Evolutionary conservation across 2,888 invertebrate species (phyloP), one percentile per base, ranked within the genome.

Genomic region (Erebia epiphron): DNA sequence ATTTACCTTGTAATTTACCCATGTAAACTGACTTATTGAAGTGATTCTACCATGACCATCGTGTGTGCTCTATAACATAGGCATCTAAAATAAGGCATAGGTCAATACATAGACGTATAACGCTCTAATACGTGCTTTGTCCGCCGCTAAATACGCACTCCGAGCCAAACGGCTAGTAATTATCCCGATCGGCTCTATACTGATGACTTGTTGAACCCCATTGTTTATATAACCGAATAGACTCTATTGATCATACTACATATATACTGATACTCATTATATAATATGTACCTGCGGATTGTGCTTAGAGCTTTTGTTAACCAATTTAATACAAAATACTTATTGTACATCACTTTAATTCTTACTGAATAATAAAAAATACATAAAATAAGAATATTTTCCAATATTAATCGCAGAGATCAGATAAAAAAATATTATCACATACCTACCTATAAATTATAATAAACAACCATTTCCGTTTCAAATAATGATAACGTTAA

Each of bases 71-170:
- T 76, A 74, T 76, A 75, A 70, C 35, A 35, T 35, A 35, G 35
- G 35, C 26, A 26, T 26, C 26, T 26, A n/a, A 26, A 26, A 26
- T 4, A 26, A 26, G 4, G 64, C 73, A 61, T 70, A 73, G 71
- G 62, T 67, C 75, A 71, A 79, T 77, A 79, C 78, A 82, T 83
- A 76, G 77, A 9, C 72, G 79, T 79, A 83, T 83, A 80, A 80
- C 81, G 84, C 81, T 79, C 79, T 84, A 86, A 85, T 85, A 82
- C 82, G 79, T 79, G 84, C 87, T 85, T 86, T 86, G 86, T 87
- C 78, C 79, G 75, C 77, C 75, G 43, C 66, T 56, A 66, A 71
- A 71, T 73, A 79, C 77, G 78, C 79, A 79, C 79, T 75, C 76
- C 21, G 66, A 62, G 62, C 73, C 73, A 71, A 73, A 73, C 71